Evolutionary conservation across 2,888 invertebrate species (phyloP).

Genomic region (Cheilosia soror): DNA sequence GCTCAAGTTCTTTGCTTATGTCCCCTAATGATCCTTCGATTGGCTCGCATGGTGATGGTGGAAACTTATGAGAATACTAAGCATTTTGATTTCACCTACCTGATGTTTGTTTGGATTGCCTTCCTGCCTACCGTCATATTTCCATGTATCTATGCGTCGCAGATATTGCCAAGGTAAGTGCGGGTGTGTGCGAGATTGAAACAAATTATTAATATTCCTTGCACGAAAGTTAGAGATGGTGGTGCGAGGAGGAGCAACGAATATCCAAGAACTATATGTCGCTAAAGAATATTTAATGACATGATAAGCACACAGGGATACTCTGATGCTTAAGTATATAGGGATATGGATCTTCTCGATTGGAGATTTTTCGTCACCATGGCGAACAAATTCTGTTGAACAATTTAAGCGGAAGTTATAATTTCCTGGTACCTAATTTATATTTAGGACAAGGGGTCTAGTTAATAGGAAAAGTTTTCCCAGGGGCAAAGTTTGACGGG

Average conservation of each 20-base stretch:
- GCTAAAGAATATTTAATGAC: no score
- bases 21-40: constrained; percentile 87
- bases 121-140: constrained; percentile 88
- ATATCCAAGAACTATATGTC: no score
- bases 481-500: not conserved
- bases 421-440: no score
- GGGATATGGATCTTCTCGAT: no score
- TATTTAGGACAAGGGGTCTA: not conserved
- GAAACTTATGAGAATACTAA: constrained; percentile 89
- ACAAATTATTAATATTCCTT: not conserved
- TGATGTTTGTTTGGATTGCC: constrained; percentile 89
- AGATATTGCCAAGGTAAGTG: constrained; percentile 87
- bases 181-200: not conserved
- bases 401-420: no score
- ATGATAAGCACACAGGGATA: no score
- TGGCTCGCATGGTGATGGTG: constrained; percentile 87
- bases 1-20: constrained; percentile 88
- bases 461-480: constrained; percentile 1
- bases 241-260: no score
- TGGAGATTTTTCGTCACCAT: no score
- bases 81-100: constrained; percentile 88
- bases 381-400: no score
- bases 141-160: constrained; percentile 87
- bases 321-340: no score
- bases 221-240: not conserved